Conservation (phyloP, 2,113 vertebrate genomes). For the Alligator mississippiensis region DNA sequence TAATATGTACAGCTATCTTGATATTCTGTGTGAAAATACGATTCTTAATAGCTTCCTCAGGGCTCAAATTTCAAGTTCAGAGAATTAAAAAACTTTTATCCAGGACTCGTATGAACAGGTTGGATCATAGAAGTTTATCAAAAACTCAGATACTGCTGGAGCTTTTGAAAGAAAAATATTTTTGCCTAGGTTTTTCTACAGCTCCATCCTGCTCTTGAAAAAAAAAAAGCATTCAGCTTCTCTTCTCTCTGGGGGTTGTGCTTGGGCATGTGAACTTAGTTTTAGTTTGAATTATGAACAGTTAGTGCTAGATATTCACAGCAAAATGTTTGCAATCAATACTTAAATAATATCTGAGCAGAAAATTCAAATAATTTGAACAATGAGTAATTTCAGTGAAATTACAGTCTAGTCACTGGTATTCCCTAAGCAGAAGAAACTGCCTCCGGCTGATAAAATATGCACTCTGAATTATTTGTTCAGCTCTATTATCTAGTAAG, state of each 20-base stretch:
- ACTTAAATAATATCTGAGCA: neutral
- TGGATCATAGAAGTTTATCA: neutral
- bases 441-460: neutral
- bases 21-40: neutral
- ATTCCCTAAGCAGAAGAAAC: neutral
- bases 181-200: neutral
- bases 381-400: neutral
- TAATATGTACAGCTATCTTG: neutral
- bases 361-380: neutral
- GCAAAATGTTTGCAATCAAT: conserved; percentile 13
- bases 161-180: conserved; percentile 6
- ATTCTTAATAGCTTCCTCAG: neutral
- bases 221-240: neutral
- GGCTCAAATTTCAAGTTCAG: neutral
- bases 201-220: conserved; percentile 8
- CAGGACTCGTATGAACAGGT: neutral
- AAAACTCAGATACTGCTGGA: neutral
- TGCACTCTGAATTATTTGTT: neutral
- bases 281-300: conserved; percentile 1
- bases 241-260: neutral
- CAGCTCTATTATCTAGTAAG: neutral
- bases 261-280: neutral
- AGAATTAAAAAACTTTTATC: neutral
- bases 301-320: conserved; percentile 16
- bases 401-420: neutral